Evolutionary conservation across 2,113 vertebrate genomes (phyloP).

Genomic region (Saccopteryx leptura): DNA sequence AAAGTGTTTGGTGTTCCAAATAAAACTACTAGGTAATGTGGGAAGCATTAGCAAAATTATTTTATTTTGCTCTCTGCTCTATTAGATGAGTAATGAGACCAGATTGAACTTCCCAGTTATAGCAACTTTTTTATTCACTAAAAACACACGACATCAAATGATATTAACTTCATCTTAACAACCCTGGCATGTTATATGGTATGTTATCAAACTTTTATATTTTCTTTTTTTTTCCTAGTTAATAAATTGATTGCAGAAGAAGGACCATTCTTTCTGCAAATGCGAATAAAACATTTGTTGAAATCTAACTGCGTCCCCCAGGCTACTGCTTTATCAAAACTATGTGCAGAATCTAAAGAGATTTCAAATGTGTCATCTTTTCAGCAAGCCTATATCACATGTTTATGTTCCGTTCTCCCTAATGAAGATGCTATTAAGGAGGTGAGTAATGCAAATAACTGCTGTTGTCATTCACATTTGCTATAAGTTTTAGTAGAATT

Average conservation of each 20-base stretch:
- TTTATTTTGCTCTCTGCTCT: conserved; percentile 58
- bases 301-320: conserved; percentile 96
- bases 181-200: conserved; percentile 2
- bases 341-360: conserved; percentile 94
- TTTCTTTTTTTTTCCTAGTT: conserved; percentile 89
- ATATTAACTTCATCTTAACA: conserved; percentile 20
- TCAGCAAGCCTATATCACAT: conserved; percentile 95
- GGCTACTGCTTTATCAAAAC: conserved; percentile 95
- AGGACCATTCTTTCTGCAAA: conserved; percentile 97
- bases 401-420: conserved; percentile 96
- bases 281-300: conserved; percentile 98
- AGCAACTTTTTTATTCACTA: conserved; percentile 54
- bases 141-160: conserved; percentile 33
- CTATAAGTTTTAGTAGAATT: conserved; percentile 53
- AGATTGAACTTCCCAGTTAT: conserved; percentile 57
- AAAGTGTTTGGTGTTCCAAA: conserved; percentile 49
- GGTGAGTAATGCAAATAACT: conserved; percentile 88
- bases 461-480: background rate
- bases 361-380: conserved; percentile 94
- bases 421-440: conserved; percentile 97
- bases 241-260: conserved; percentile 95
- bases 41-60: conserved; percentile 44
- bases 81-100: conserved; percentile 39
- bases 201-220: conserved; percentile 66
- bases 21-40: conserved; percentile 51